Evolutionary conservation across 2,797 vertebrate genomes (phyloP).

Genomic region (Arremon brunneinucha): DNA sequence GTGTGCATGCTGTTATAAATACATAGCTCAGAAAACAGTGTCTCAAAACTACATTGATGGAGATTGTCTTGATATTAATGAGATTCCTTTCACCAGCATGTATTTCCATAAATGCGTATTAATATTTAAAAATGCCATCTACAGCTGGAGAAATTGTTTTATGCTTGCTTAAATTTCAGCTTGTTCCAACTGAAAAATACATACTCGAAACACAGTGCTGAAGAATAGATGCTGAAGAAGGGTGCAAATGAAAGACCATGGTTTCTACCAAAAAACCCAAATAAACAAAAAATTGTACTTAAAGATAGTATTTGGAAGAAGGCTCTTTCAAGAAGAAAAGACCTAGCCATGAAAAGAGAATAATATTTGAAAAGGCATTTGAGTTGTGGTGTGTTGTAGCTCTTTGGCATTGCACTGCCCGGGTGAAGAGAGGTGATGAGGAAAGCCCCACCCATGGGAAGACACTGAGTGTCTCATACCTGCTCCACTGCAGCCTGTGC

Average conservation of each 20-base stretch:
- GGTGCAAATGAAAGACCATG: not conserved
- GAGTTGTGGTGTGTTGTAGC: not conserved
- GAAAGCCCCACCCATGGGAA: not conserved
- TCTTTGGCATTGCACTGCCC: not conserved
- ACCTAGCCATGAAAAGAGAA: not conserved
- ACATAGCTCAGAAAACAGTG: not conserved
- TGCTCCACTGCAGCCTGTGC: not conserved
- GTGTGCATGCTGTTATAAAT: not conserved
- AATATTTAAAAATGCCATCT: not conserved
- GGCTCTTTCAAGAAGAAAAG: not conserved
- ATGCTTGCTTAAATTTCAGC: not conserved
- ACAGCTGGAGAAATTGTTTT: not conserved
- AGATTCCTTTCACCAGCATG: not conserved
- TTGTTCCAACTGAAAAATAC: not conserved
- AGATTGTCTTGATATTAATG: not conserved
- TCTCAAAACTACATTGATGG: not conserved
- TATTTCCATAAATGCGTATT: not conserved
- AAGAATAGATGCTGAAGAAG: not conserved
- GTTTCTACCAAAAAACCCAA: not conserved
- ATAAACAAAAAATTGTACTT: not conserved
- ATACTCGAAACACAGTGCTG: not conserved
- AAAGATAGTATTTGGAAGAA: not conserved
- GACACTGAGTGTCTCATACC: accelerated
- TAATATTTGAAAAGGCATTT: not conserved
- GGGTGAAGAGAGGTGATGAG: not conserved